A percentile compares a stretch with the other conserved stretches of the same genome.
phyloP scores from a whole-genome alignment of 2,113 vertebrate species.

The Manacus vitellinus region DNA sequence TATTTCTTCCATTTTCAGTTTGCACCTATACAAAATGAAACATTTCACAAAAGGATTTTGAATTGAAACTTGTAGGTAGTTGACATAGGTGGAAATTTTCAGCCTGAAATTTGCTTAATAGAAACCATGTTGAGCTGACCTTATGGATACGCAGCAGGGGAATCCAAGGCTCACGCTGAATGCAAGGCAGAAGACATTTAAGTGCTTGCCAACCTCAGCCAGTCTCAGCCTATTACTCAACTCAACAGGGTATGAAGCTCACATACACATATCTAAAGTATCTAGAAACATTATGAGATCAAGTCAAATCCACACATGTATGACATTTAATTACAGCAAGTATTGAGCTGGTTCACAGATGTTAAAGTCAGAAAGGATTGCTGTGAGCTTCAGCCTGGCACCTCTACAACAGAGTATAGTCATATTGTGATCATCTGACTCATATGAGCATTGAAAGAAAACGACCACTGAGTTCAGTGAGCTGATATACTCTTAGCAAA shows the following conservation, averaged over 20 bases:
- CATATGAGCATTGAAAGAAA: background rate
- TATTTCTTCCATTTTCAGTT: background rate
- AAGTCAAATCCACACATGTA: background rate
- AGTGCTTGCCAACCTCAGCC: background rate
- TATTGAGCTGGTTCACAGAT: background rate
- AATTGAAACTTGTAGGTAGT: background rate
- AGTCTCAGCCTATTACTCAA: background rate
- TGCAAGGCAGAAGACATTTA: background rate
- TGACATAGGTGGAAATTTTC: background rate
- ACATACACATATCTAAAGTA: background rate
- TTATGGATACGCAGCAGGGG: background rate
- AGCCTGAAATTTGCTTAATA: background rate
- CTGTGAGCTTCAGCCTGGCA: background rate
- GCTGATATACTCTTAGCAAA: background rate
- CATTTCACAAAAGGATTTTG: background rate
- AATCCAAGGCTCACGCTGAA: background rate
- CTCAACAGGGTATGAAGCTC: background rate
- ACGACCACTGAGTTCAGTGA: background rate
- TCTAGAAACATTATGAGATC: background rate
- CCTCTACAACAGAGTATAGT: background rate
- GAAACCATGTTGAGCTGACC: background rate
- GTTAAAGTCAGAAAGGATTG: background rate
- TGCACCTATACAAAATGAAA: background rate
- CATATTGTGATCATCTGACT: background rate
- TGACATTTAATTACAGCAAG: background rate